Conservation (phyloP, 2,797 vertebrate genomes). For the Argentina silus region DNA sequence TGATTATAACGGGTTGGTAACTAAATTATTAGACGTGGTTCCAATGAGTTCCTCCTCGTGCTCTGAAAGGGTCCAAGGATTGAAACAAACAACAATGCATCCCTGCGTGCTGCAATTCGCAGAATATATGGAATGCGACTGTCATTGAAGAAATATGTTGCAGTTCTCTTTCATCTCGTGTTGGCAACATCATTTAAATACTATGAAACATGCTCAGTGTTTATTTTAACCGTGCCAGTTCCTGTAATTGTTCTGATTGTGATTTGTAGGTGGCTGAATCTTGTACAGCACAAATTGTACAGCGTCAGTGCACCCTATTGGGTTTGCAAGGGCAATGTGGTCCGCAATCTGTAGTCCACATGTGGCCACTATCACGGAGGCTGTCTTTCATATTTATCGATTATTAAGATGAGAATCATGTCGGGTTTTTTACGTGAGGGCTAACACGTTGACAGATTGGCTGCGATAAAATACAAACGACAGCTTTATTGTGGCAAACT, state of each 20-base stretch:
- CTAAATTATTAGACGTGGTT: background rate
- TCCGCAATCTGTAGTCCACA: conserved; percentile 29
- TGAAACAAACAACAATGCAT: background rate
- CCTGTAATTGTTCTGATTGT: background rate
- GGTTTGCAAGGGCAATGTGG: conserved; percentile 41
- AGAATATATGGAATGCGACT: background rate
- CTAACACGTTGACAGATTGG: background rate
- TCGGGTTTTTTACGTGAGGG: background rate
- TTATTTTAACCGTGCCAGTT: background rate
- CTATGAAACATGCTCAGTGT: background rate
- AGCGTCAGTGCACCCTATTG: conserved; percentile 14
- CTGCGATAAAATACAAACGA: too few relatives aligned
- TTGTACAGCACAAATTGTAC: background rate
- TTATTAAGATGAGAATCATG: background rate
- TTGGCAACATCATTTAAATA: background rate
- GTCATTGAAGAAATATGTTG: background rate
- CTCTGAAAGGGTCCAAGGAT: background rate
- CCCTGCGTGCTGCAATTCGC: background rate
- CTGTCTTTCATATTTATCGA: background rate
- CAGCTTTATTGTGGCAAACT: background rate
- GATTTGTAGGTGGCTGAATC: background rate
- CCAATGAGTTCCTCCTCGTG: background rate
- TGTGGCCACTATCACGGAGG: conserved; percentile 10
- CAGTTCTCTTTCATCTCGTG: background rate
- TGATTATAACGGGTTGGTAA: background rate